Conservation (phyloP, 2,113 vertebrate genomes). For the Zingel zingel region DNA sequence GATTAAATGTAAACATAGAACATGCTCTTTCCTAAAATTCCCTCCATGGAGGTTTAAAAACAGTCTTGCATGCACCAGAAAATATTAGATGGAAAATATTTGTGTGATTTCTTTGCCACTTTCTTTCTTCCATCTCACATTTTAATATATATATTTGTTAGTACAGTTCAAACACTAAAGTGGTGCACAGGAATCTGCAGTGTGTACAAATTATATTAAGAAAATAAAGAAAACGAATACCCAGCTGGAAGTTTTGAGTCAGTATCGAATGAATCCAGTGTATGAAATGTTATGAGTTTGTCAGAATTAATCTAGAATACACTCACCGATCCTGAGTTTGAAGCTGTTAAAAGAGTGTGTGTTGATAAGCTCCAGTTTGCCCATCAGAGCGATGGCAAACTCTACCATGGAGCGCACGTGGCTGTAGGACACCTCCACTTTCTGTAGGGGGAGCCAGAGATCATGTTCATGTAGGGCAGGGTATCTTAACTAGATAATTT, state of each 20-base stretch:
- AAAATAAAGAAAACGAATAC: background rate
- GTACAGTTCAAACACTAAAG: background rate
- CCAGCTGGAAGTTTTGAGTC: background rate
- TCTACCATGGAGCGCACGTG: conserved; percentile 91
- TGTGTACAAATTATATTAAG: no score
- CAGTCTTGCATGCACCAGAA: background rate
- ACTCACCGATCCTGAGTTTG: conserved; percentile 90
- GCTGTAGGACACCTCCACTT: conserved; percentile 82
- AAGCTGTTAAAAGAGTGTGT: conserved; percentile 93
- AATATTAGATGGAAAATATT: no score
- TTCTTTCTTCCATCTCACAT: background rate
- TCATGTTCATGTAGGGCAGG: background rate
- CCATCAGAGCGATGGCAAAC: conserved; percentile 89
- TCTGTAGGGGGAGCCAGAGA: conserved; percentile 80
- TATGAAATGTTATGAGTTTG: no score
- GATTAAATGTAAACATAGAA: background rate
- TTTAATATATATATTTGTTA: background rate
- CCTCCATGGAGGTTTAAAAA: no score
- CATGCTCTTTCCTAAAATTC: background rate
- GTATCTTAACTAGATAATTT: background rate
- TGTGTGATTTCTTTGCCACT: background rate
- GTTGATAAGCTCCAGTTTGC: conserved; percentile 89
- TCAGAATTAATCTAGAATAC: background rate
- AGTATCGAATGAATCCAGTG: background rate
- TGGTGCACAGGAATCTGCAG: no score